phyloP scores from a whole-genome alignment of 2,797 vertebrate species.

The Malacoraja senta region DNA sequence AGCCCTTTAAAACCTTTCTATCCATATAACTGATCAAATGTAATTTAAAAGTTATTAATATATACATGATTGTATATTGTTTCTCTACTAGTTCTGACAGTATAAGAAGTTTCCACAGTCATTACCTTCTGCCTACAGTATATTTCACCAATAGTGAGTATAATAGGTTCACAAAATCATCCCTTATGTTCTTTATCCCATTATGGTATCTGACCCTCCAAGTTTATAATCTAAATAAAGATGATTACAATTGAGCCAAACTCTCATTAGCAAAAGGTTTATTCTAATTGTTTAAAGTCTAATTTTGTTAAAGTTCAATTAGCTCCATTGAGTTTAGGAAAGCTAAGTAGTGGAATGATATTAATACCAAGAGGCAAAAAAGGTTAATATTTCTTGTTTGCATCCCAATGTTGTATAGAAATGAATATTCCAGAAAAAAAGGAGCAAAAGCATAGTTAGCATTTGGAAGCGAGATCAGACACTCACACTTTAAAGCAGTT shows the following conservation, averaged over 20 bases:
- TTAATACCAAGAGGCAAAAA: neutral
- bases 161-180: neutral
- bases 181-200: neutral
- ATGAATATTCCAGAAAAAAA: neutral
- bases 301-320: neutral
- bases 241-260: neutral
- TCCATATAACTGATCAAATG: too few species aligned
- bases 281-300: neutral
- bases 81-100: neutral
- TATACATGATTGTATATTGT: too few species aligned
- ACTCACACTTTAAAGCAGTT: constrained; percentile 27
- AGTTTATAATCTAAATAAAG: neutral
- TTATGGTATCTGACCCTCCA: neutral
- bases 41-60: too few species aligned
- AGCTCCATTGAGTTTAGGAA: neutral
- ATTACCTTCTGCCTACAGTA: neutral
- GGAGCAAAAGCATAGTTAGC: constrained; percentile 22
- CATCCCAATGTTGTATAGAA: neutral
- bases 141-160: neutral
- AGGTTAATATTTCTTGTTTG: neutral
- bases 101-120: neutral
- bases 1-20: too few species aligned
- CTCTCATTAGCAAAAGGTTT: neutral
- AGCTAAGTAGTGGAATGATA: neutral
- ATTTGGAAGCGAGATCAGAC: constrained; percentile 27